Base-by-base conservation (phyloP, 2,797 vertebrate species). In the Eospalax fontanierii region DNA sequence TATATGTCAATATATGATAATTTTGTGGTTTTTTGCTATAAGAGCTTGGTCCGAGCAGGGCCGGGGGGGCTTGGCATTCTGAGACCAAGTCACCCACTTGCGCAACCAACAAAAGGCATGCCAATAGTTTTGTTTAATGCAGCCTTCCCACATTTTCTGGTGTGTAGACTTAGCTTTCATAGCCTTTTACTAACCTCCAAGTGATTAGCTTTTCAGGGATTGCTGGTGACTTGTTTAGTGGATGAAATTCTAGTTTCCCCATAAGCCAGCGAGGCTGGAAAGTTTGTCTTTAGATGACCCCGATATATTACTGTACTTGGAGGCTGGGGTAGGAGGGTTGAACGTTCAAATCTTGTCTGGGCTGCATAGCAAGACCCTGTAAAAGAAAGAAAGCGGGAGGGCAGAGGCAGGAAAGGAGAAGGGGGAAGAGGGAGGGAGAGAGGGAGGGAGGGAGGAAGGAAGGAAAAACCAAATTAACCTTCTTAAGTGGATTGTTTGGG, bases 401-500 rank as follows among this genome's bases (percentile, higher is more conserved):
- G 50, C 2, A 15, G 12, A 54, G 50, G 50, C 2, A 54, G 50
- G 46, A n/a, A n/a, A 18, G 16, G 11, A 63, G 24, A n/a, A n/a
- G 50, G 8, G 50, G 50, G 50, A 15, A 15, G 12, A 54, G 50
- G 50, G 12, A 54, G 50, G 46, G 33, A n/a, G n/a, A 6, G 11
- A 63, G 24, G 46, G 46, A 50, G 14, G 50, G 14, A 54, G 50
- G 46, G 33, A n/a, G n/a, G 16, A 35, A 63, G 24, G 61, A 43
- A 33, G 19, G 11, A 38, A 74, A 85, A 43, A 7, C 54, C 24
- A 35, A 46, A 16, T 59, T n/a, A 43, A 10, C 18, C 28, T 18
- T 24, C 59, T 46, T 84, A 87, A 86, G 38, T 92, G 66, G 65
- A 30, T 80, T 73, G 12, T 81, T 90, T 76, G 87, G 46, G 61